Evolutionary conservation across 1,140 invertebrate genomes (phyloP).

Genomic region (Halesus radiatus): DNA sequence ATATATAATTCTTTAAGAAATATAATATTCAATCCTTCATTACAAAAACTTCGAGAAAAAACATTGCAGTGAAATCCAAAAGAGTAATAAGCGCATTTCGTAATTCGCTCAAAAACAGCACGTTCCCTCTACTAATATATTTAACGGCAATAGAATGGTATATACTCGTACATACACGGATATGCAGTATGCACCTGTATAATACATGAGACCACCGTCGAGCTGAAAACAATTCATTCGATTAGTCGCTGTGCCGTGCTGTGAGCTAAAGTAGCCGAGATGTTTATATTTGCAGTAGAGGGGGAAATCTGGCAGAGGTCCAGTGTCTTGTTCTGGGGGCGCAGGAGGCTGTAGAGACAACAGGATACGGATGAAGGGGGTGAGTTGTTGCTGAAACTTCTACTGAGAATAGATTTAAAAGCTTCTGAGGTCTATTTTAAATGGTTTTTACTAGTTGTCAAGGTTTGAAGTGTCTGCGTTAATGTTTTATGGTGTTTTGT

Average conservation of each 20-base stretch:
- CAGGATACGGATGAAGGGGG: constrained; percentile 19
- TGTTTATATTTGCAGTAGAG: background rate
- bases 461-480: too few relatives aligned
- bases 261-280: constrained; percentile 6
- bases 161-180: too few relatives aligned
- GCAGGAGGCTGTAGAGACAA: constrained; percentile 15
- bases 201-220: background rate
- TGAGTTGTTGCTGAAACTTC: background rate
- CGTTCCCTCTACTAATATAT: too few relatives aligned
- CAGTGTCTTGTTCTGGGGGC: constrained; percentile 18
- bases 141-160: too few relatives aligned
- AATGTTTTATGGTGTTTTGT: too few relatives aligned
- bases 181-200: too few relatives aligned
- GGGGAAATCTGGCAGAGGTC: background rate
- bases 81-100: too few relatives aligned
- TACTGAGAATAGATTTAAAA: background rate
- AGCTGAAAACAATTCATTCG: constrained; percentile 17
- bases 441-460: background rate
- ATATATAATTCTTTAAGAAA: too few relatives aligned
- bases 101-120: too few relatives aligned
- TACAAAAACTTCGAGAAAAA: too few relatives aligned
- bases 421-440: background rate
- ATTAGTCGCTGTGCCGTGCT: background rate
- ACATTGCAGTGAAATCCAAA: too few relatives aligned
- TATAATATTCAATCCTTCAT: too few relatives aligned